Evolutionary conservation across 2,113 vertebrate species (phyloP).

Genomic region (Pseudonaja textilis): DNA sequence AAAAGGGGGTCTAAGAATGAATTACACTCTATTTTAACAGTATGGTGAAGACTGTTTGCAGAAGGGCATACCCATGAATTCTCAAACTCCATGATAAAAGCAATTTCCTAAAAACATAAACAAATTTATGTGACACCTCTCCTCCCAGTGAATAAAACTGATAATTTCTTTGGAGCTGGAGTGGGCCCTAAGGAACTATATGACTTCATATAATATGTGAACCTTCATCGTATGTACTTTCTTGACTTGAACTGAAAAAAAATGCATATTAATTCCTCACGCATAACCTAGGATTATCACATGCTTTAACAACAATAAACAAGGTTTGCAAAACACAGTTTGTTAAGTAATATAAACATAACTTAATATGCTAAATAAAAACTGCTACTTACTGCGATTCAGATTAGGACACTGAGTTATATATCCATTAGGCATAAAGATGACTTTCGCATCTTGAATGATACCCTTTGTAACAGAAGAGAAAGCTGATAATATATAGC

Average conservation of each 20-base stretch:
- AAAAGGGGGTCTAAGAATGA: background rate
- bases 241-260: background rate
- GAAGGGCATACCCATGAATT: background rate
- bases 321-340: background rate
- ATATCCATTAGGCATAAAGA: conserved; percentile 92
- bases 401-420: conserved; percentile 93
- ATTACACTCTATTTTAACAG: background rate
- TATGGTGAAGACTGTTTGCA: background rate
- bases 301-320: background rate
- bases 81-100: background rate
- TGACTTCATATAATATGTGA: background rate
- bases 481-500: conserved; percentile 53
- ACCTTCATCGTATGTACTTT: background rate
- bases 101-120: background rate
- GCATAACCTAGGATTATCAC: background rate
- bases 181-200: background rate
- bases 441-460: conserved; percentile 91
- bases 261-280: background rate
- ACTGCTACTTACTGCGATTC: conserved; percentile 91
- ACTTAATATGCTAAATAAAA: conserved; percentile 3
- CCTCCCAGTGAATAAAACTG: background rate
- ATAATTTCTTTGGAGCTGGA: background rate
- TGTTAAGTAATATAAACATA: background rate
- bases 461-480: conserved; percentile 80
- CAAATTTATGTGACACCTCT: background rate